phyloP scores from a whole-genome alignment of 2,113 vertebrate species.

The Tetraodon nigroviridis region DNA sequence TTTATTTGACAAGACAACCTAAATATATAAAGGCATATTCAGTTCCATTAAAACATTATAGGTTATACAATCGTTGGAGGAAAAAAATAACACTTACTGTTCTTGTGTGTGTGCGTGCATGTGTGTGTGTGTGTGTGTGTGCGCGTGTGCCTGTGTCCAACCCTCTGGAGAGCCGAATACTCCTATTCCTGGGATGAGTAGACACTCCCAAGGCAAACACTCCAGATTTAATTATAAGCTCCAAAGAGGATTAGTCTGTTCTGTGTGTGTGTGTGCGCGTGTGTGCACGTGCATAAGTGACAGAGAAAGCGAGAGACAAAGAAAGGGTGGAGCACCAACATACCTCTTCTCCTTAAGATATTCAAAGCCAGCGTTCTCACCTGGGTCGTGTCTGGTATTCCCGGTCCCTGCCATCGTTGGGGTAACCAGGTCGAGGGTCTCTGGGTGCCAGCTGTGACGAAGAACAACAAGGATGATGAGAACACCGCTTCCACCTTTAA shows the following conservation, averaged over 20 bases:
- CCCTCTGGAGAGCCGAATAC: constrained; percentile 66
- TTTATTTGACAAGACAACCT: constrained; percentile 27
- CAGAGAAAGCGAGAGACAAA: constrained; percentile 36
- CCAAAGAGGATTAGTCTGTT: constrained; percentile 73
- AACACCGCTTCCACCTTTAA: too few species aligned
- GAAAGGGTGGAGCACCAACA: constrained; percentile 31
- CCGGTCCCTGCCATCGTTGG: constrained; percentile 81
- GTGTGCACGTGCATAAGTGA: background rate
- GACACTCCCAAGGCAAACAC: constrained; percentile 75
- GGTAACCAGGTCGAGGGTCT: constrained; percentile 74
- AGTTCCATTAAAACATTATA: constrained; percentile 38
- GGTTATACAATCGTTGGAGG: constrained; percentile 28
- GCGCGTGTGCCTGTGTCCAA: constrained; percentile 39
- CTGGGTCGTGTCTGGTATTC: constrained; percentile 82
- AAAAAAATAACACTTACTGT: background rate
- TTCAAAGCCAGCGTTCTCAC: constrained; percentile 62
- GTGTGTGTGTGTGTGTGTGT: constrained; percentile 25
- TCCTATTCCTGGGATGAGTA: constrained; percentile 69
- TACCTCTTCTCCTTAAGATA: constrained; percentile 32
- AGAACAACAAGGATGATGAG: too few species aligned
- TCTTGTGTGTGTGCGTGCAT: constrained; percentile 27
- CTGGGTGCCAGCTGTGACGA: constrained; percentile 79
- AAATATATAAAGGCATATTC: constrained; percentile 34
- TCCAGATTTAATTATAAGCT: constrained; percentile 78
- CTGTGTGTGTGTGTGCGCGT: constrained; percentile 23